These are phyloP conservation scores for Narcine bancroftii DNA, from an alignment of 2,113 vertebrate species.

Conservation along the genomic window DNA sequence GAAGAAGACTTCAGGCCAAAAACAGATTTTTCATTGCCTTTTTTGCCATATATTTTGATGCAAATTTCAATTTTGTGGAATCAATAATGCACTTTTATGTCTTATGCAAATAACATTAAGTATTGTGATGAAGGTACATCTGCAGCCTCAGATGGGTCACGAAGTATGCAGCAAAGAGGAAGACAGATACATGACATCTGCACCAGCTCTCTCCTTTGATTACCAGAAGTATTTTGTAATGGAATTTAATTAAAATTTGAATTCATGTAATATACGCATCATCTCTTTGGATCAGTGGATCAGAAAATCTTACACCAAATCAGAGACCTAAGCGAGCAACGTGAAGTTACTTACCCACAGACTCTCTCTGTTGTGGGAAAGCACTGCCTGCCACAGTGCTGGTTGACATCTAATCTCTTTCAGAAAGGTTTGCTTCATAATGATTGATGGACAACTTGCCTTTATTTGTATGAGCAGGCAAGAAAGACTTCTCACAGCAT, in stretches of 20 bases:
- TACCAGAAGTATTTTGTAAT: background rate
- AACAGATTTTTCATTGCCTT: background rate
- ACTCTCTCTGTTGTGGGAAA: background rate
- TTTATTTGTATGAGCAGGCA: background rate
- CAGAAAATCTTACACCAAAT: background rate
- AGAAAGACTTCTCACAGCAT: too few relatives aligned
- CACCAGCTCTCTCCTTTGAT: background rate
- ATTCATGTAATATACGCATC: background rate
- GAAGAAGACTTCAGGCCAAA: too few relatives aligned
- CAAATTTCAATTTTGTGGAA: background rate
- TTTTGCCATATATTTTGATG: background rate
- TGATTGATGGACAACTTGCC: background rate
- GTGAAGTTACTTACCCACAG: background rate
- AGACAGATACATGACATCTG: background rate
- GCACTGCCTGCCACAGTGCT: background rate
- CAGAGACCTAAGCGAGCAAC: background rate
- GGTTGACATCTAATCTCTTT: background rate
- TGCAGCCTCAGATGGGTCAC: background rate
- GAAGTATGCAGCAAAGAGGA: background rate
- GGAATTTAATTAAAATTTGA: background rate
- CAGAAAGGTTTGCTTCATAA: background rate
- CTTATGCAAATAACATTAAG: background rate
- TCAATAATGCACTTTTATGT: background rate
- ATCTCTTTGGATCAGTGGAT: background rate
- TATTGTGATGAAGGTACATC: background rate